Evolutionary conservation across 2,797 vertebrate species (phyloP).

Genomic region (Pantherophis vulpinus): DNA sequence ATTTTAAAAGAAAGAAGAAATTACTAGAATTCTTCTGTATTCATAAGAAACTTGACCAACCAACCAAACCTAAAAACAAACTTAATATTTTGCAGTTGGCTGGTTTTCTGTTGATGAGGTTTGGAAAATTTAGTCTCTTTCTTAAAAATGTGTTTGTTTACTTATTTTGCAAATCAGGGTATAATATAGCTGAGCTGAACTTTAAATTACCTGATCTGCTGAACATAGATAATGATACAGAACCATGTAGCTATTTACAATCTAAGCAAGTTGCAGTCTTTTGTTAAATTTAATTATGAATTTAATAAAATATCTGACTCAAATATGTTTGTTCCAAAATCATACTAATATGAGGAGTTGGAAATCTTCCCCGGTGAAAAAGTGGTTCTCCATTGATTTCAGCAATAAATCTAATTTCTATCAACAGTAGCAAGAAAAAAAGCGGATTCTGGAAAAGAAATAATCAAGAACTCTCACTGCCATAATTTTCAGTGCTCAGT

Average conservation of each 20-base stretch:
- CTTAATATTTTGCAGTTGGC: not conserved
- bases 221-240: not conserved
- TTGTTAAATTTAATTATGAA: not conserved
- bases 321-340: not conserved
- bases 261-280: not conserved
- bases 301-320: not conserved
- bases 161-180: not conserved
- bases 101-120: not conserved
- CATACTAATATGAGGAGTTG: not conserved
- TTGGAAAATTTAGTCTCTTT: not conserved
- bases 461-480: not conserved
- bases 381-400: not conserved
- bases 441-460: not conserved
- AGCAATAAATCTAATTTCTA: not conserved
- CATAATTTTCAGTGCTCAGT: not conserved
- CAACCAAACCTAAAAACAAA: not conserved
- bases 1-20: not conserved
- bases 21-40: not conserved
- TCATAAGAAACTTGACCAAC: not conserved
- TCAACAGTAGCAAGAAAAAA: not conserved
- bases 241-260: not conserved
- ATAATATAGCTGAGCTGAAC: not conserved
- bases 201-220: not conserved
- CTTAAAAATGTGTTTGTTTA: not conserved
- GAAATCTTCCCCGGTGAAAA: not conserved